Percentiles rank a stretch among this genome's conserved stretches.
phyloP scores from a whole-genome alignment of 2,113 vertebrate species.

The Limanda limanda region DNA sequence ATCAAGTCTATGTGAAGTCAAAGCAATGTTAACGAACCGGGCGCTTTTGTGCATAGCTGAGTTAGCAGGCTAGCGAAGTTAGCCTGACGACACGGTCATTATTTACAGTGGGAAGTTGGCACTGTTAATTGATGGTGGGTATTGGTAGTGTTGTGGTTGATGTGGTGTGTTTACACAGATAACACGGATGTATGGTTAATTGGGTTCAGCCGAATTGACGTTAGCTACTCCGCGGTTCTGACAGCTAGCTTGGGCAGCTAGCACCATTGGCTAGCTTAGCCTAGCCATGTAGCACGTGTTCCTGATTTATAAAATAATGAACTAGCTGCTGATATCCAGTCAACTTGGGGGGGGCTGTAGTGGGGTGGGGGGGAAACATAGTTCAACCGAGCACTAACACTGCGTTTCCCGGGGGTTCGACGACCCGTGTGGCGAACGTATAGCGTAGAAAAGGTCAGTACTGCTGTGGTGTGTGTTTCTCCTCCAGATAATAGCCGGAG shows the following conservation, averaged over 20 bases:
- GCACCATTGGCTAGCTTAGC: conserved; percentile 66
- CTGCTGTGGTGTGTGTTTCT: conserved; percentile 52
- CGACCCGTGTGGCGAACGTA: conserved; percentile 8
- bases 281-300: conserved; percentile 81
- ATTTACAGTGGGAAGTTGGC: not conserved
- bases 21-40: not conserved
- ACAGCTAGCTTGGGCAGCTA: conserved; percentile 64
- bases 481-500: conserved; percentile 72
- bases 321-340: conserved; percentile 26
- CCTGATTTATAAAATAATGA: conserved; percentile 71
- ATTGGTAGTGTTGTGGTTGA: accelerated
- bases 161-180: not conserved
- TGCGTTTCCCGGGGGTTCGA: not conserved
- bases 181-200: not conserved
- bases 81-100: conserved; percentile 6
- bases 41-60: conserved; percentile 34
- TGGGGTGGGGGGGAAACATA: not conserved
- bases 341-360: not conserved
- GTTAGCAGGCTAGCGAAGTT: conserved; percentile 48
- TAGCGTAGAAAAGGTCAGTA: conserved; percentile 59
- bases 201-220: not conserved
- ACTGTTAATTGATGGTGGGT: not conserved
- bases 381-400: not conserved
- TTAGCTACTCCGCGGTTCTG: conserved; percentile 37
- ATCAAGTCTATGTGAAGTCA: not conserved